A percentile compares a stretch with the other conserved stretches of the same genome.
Conservation (phyloP, 2,113 vertebrate species). For the Elachura formosa region DNA sequence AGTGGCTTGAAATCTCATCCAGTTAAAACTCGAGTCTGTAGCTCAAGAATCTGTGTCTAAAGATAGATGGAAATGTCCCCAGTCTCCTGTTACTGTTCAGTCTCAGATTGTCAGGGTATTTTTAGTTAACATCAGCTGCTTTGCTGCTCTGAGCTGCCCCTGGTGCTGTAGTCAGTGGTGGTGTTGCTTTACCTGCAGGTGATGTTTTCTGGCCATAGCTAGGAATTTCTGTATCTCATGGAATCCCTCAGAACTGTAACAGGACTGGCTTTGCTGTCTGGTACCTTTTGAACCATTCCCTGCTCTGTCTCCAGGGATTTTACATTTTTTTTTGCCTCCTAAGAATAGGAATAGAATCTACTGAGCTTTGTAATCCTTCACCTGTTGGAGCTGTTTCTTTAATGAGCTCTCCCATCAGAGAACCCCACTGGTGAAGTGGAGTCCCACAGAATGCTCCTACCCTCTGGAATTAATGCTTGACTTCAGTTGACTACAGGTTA, state of each 20-base stretch:
- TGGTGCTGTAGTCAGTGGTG: neutral
- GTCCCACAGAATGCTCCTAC: neutral
- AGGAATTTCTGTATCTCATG: neutral
- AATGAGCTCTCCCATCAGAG: neutral
- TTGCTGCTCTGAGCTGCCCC: neutral
- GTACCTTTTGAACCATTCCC: neutral
- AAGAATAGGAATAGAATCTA: neutral
- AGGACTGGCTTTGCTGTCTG: neutral
- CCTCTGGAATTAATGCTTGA: neutral
- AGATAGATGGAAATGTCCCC: slow-evolving; percentile 4
- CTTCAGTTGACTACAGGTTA: neutral
- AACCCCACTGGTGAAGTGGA: neutral
- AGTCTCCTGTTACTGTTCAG: slow-evolving; percentile 4
- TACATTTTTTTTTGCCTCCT: no score
- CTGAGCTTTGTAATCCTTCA: neutral
- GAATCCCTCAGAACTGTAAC: neutral
- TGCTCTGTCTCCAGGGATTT: neutral
- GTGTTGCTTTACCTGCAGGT: neutral
- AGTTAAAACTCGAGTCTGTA: neutral
- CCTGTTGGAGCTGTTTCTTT: neutral
- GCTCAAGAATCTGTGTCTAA: slow-evolving; percentile 10
- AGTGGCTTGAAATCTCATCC: slow-evolving; percentile 34
- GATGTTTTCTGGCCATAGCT: neutral
- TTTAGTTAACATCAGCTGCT: slow-evolving; percentile 49
- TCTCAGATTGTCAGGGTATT: neutral